Evolutionary conservation across 2,113 vertebrate genomes (phyloP).

Genomic region (Paraplagusia blochii): DNA sequence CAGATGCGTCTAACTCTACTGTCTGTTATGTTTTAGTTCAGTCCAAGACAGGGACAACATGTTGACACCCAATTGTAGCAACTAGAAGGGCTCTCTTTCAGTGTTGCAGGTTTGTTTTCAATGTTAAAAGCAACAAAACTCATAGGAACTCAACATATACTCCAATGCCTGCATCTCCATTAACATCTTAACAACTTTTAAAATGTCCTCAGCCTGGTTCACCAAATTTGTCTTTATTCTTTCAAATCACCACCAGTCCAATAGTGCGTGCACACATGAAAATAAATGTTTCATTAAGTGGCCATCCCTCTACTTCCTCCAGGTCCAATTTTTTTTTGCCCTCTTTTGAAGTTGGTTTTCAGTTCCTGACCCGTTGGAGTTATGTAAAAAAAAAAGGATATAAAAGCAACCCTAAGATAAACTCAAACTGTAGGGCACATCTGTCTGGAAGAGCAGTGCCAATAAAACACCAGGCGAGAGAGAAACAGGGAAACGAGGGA

Average conservation of each 20-base stretch:
- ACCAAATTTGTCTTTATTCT: not conserved
- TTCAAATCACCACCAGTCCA: not conserved
- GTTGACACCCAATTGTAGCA: no score
- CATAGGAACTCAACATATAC: no score
- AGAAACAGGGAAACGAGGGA: conserved; percentile 7
- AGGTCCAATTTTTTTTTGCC: conserved; percentile 13
- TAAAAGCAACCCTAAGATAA: conserved; percentile 63
- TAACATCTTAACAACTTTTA: no score
- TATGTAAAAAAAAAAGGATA: conserved; percentile 36
- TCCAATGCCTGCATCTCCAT: no score
- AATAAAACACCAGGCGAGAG: conserved; percentile 41
- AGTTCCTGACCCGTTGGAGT: conserved; percentile 42
- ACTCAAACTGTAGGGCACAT: conserved; percentile 51
- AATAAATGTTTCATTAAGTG: conserved; percentile 24
- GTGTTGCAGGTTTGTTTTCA: no score
- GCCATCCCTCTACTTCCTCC: conserved; percentile 5
- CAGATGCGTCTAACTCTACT: no score
- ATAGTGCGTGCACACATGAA: conserved; percentile 7
- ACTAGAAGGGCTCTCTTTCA: no score
- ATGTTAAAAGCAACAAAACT: no score
- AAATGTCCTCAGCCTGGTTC: no score
- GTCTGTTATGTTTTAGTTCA: no score
- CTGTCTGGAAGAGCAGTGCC: conserved; percentile 42
- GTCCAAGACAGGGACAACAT: no score
- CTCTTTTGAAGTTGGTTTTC: conserved; percentile 46